Percentiles rank a stretch among this genome's conserved stretches.
phyloP scores from a whole-genome alignment of 2,888 invertebrate genomes.

The Gnatocerus cornutus region DNA sequence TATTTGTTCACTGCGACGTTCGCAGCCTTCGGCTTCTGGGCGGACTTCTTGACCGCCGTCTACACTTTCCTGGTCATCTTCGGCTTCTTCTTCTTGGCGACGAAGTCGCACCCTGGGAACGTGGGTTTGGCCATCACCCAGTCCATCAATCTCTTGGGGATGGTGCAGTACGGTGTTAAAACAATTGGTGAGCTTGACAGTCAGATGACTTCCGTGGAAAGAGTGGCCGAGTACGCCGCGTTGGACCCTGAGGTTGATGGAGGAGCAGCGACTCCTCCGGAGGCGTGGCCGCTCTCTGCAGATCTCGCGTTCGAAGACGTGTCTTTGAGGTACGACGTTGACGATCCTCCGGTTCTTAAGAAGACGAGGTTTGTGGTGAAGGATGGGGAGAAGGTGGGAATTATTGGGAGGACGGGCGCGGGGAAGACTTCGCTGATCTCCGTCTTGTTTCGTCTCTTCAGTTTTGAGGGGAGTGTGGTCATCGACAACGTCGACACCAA shows the following conservation, averaged over 20 bases:
- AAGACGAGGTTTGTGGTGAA: constrained; percentile 77
- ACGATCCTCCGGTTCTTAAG: constrained; percentile 81
- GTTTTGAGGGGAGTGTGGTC: constrained; percentile 81
- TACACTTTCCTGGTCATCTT: constrained; percentile 11
- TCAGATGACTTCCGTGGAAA: constrained; percentile 63
- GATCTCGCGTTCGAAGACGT: constrained; percentile 75
- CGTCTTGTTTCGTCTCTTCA: constrained; percentile 86
- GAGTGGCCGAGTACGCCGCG: constrained; percentile 31
- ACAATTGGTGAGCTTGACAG: constrained; percentile 79
- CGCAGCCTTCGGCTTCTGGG: constrained; percentile 18
- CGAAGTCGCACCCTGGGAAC: neutral
- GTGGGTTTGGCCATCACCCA: constrained; percentile 19
- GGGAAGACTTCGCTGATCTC: constrained; percentile 88
- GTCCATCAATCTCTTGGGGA: constrained; percentile 11
- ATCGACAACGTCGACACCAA: constrained; percentile 84
- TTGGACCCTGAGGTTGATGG: constrained; percentile 65
- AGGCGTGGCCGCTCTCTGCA: constrained; percentile 3
- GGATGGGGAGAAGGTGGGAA: constrained; percentile 81
- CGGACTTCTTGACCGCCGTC: neutral
- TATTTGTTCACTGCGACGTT: constrained; percentile 20
- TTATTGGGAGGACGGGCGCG: constrained; percentile 90
- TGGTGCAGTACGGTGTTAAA: constrained; percentile 19
- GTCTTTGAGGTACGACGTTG: constrained; percentile 79
- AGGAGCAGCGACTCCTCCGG: constrained; percentile 71
- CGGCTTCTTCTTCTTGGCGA: constrained; percentile 14